phyloP scores from a whole-genome alignment of 2,113 vertebrate genomes.

The Labeo rohita region DNA sequence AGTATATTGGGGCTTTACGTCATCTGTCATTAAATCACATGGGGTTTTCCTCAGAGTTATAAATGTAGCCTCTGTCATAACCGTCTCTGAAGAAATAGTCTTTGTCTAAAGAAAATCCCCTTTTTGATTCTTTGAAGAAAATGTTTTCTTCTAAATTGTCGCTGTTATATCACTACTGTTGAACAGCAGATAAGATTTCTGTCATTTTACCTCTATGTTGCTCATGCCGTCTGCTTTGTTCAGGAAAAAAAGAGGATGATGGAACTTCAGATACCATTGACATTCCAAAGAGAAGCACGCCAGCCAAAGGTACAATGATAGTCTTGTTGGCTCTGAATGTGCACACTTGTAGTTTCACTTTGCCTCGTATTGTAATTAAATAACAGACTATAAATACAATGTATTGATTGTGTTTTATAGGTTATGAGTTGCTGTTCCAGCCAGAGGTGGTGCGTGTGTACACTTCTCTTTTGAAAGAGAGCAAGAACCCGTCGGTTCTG shows the following conservation, averaged over 20 bases:
- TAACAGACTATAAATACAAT: neutral
- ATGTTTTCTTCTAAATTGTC: conserved; percentile 3
- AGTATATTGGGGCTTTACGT: neutral
- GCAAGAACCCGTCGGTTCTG: conserved; percentile 87
- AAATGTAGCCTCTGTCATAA: conserved; percentile 8
- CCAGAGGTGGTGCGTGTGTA: conserved; percentile 94
- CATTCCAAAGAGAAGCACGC: conserved; percentile 90
- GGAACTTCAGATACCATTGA: conserved; percentile 80
- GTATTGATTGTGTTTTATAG: conserved; percentile 65
- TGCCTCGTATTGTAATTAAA: neutral
- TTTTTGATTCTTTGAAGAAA: neutral
- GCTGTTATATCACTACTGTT: neutral
- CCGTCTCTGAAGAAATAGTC: neutral
- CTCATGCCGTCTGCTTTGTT: conserved; percentile 32
- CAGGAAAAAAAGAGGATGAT: conserved; percentile 89
- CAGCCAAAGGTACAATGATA: conserved; percentile 84
- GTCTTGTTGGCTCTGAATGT: neutral
- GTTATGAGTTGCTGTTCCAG: conserved; percentile 94
- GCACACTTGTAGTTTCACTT: neutral
- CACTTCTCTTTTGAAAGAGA: conserved; percentile 90
- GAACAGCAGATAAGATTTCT: neutral
- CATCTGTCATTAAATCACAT: neutral
- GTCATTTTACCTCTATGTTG: neutral
- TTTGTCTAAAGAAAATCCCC: conserved; percentile 18
- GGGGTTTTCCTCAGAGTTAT: neutral